Evolutionary conservation across 2,888 invertebrate genomes (phyloP), one percentile per base, ranked within the genome.

Genomic region (Cerastis rubricosa): DNA sequence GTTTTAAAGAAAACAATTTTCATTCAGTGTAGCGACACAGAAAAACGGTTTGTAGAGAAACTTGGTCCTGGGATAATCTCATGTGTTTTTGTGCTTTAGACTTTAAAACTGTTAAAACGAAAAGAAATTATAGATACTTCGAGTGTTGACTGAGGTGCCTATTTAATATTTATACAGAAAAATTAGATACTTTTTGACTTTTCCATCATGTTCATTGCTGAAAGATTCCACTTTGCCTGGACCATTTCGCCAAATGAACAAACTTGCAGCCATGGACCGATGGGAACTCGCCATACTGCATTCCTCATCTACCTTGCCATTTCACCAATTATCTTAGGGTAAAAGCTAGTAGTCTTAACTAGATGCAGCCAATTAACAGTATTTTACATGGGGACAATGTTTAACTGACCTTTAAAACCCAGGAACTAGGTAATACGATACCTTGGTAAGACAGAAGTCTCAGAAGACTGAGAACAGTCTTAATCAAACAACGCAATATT

Each of bases 1-100:
- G 61, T 84, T 74, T 68, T 65, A 49, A 57, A n/a, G 35, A 25
- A 66, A 76, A 66, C 19, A 40, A 22, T 61, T 71, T 59, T 29
- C 59, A 59, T 70, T 69, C 51, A 74, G 40, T 63, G 29, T 22
- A 29, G 40, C 22, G 12, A 63, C 19, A 12, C 6, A 25, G 17
- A 29, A 61, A 49, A 54, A 4, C 14, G 19, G 12, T 74, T 54
- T 49, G 57, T n/a, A 45, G 45, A 45, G 3, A 65, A 76, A 59
- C 49, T 68, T 49, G 6, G 6, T 2, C 4, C 40, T 9, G 14
- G 22, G 29, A 47, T 51, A 47, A 47, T 54, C 8, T 19, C 19
- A 12, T 40, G 19, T 25, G 40, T 8, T 57, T 47, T 57, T 35
- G 35, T 35, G 35, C 35, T 35, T 35, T 5, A 40, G 47, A 40